Evolutionary conservation across 2,113 vertebrate species (phyloP), one percentile per base, ranked within the genome.

Genomic region (Oreotrochilus melanogaster): DNA sequence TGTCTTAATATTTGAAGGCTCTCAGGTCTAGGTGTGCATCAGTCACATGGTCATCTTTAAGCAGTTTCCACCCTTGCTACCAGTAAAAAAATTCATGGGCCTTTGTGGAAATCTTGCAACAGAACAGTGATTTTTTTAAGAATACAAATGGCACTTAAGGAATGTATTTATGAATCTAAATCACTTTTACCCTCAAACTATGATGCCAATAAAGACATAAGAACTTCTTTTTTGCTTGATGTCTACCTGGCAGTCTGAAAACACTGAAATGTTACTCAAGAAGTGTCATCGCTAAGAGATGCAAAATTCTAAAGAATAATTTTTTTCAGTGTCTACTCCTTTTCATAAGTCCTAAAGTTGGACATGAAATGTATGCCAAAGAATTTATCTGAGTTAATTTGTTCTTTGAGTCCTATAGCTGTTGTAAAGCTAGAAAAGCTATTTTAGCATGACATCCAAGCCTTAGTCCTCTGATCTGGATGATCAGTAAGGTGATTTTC

Each of bases 61-160:
- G 24, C 45, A 61, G 35, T 50, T 87, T 76, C 17, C 42, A 93
- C 60, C 56, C 80, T 84, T 47, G 51, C n/a, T 74, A 30, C 30
- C 12, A 13, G 54, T 70, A 86, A 35, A 86, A 35, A 70, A 80
- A 61, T 72, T 33, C 18, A 8, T 16, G 23, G 37, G 7, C 13
- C 61, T 78, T 91, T 70, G 12, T 79, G 35, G 69, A 78, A 39
- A 21, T 76, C 14, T 43, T 79, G 22, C 31, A 67, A 51, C 15
- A 85, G 51, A 92, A 39, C 6, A 75, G 62, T 51, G 47, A 33
- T 86, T 95, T 89, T 89, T 89, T 93, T 35, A 82, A 53, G 54
- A 86, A 79, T 88, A 18, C 10, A 27, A 80, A 1, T 48, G 35
- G 16, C 47, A 58, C 54, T 75, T 73, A 51, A 22, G 58, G 35